These are phyloP conservation scores for Colostygia pectinataria DNA, from an alignment of 2,888 invertebrate genomes.

Conservation along the genomic window DNA sequence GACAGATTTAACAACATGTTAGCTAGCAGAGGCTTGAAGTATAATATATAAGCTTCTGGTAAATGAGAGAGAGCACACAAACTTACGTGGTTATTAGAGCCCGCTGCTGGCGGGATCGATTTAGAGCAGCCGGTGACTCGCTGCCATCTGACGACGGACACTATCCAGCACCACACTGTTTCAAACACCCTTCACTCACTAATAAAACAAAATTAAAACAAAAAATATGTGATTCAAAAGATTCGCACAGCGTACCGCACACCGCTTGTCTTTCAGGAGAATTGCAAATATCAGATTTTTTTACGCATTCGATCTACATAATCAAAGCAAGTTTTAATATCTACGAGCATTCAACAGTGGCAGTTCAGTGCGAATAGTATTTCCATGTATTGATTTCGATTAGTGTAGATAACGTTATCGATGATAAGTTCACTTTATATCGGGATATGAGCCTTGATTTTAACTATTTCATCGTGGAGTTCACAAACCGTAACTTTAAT, in stretches of 20 bases:
- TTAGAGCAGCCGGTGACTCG: slow-evolving; percentile 60
- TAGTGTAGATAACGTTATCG: slow-evolving; percentile 56
- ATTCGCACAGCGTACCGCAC: too few species aligned
- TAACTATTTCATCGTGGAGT: slow-evolving; percentile 46
- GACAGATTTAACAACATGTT: too few species aligned
- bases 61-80: too few species aligned
- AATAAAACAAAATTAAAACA: slow-evolving; percentile 15
- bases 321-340: slow-evolving; percentile 3
- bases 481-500: too few species aligned
- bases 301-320: too few species aligned
- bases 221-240: neutral
- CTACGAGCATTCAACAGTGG: slow-evolving; percentile 19
- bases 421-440: slow-evolving; percentile 52
- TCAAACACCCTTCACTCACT: slow-evolving; percentile 27
- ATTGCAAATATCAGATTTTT: too few species aligned
- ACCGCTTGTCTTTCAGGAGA: too few species aligned
- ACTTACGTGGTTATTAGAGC: slow-evolving; percentile 61
- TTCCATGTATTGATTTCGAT: slow-evolving; percentile 61
- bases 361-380: slow-evolving; percentile 41
- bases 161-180: slow-evolving; percentile 53
- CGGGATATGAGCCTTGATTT: slow-evolving; percentile 36
- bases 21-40: too few species aligned
- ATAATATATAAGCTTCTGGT: too few species aligned
- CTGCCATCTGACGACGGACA: slow-evolving; percentile 52
- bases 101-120: slow-evolving; percentile 68